A percentile compares a stretch with the other conserved stretches of the same genome.
These are phyloP conservation scores for Crambe crambe DNA, from an alignment of 37 sponge, comb jelly and placozoan species.

Conservation along the genomic window DNA sequence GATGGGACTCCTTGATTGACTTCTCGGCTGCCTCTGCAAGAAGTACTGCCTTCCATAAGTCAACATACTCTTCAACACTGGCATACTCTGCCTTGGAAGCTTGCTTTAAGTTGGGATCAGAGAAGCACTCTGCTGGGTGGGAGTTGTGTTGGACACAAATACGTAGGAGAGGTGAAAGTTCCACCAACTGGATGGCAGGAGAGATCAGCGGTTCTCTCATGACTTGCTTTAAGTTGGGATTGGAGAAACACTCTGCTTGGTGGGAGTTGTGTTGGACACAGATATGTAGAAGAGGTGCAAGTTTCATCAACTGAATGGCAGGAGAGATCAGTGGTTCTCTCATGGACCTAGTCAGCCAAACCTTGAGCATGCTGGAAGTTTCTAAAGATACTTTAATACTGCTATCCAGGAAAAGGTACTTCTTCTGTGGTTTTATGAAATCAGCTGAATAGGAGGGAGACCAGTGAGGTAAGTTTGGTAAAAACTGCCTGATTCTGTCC, in stretches of 20 bases:
- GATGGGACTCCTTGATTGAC: constrained; percentile 31
- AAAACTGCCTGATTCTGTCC: neutral
- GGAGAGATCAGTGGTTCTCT: constrained; percentile 39
- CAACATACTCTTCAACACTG: constrained; percentile 42
- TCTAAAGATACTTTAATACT: constrained; percentile 2
- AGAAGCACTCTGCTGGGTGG: constrained; percentile 68
- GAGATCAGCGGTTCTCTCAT: no score
- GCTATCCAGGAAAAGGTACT: neutral
- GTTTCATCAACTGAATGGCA: no score
- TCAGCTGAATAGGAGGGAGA: neutral
- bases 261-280: no score
- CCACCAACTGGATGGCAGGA: constrained; percentile 56
- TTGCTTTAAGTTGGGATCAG: constrained; percentile 21
- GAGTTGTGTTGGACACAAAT: constrained; percentile 67
- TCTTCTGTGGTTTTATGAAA: neutral
- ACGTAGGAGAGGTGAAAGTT: constrained; percentile 34
- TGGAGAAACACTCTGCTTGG: no score
- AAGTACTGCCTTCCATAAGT: constrained; percentile 57
- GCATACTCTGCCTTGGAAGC: constrained; percentile 48
- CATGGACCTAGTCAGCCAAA: constrained; percentile 49
- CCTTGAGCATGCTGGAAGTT: constrained; percentile 14
- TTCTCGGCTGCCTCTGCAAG: constrained; percentile 70
- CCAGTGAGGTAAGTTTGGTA: neutral
- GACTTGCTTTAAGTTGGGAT: no score
- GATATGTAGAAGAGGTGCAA: no score